Base-by-base conservation (phyloP, 2,797 vertebrate genomes). In the Saxicola maurus region DNA sequence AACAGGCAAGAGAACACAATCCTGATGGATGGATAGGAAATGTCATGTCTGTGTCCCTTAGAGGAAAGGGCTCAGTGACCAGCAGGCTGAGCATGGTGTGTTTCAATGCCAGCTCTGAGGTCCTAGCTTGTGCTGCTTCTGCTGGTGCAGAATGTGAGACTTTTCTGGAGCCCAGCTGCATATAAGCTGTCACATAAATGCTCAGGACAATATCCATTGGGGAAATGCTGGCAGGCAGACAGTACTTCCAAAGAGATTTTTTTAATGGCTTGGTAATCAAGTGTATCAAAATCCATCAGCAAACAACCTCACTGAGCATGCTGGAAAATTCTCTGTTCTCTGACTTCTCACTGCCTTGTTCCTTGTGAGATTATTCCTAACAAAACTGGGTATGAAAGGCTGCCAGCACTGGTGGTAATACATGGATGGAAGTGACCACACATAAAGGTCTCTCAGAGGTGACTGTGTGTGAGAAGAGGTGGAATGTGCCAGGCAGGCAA, bases 391-490 rank as follows among this genome's bases (percentile, higher is more conserved):
- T 24, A 6, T 16, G 60, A 67, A 66, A 20, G 45, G 31, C 17
- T 93, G 69, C 12, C 30, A 55, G 62, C 40, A 35, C 10, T 2
- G 4, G 30, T 42, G 48, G 20, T 16, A n/a, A 20, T 14, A 17
- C 38, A 35, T 19, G 8, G 48, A 35, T 40, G 18, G 9, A 19
- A 69, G 27, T 28, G 28, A 89, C 81, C 60, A 27, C 16, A 11
- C 2, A 6, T n/a, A 43, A 46, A 45, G 33, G 33, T 69, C 6
- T 48, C 31, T 60, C 20, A 45, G 52, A 65, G 61, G 24, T 3
- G 5, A 24, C 17, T 2, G 1, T 52, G 64, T 55, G 40, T 0
- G 1, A 52, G 37, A 33, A 62, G 65, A 35, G 28, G 42, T 30
- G 27, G 24, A 77, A 7, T 0, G 1, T 45, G 19, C 24, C 66